A percentile compares a stretch with the other conserved stretches of the same genome.
Evolutionary conservation across 2,113 vertebrate genomes (phyloP).

Genomic region (Drymodes brunneopygia): DNA sequence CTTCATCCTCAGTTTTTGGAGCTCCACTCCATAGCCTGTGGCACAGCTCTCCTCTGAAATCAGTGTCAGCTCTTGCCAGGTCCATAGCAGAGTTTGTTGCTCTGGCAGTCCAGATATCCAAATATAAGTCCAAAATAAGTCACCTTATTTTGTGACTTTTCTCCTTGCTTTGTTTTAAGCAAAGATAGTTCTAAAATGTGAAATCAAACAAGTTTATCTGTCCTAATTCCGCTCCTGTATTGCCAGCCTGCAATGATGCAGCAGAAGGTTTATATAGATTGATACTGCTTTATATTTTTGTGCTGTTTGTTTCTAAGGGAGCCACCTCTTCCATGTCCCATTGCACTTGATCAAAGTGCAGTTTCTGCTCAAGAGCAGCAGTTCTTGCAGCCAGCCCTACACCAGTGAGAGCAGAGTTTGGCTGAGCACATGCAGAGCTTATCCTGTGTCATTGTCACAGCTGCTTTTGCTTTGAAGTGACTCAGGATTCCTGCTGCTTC

Average conservation of each 20-base stretch:
- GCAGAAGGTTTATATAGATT: not conserved
- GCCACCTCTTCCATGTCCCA: not conserved
- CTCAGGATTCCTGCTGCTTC: not conserved
- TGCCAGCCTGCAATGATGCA: not conserved
- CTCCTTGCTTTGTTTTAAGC: not conserved
- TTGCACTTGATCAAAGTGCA: not conserved
- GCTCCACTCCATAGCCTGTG: not conserved
- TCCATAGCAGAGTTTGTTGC: not conserved
- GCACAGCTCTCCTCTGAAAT: not conserved
- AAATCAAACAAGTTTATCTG: not conserved
- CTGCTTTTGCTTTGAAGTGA: not conserved
- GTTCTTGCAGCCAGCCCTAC: not conserved
- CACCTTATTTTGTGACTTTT: not conserved
- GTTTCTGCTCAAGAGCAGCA: not conserved
- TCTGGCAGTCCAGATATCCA: not conserved
- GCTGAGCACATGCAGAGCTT: not conserved
- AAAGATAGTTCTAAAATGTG: not conserved
- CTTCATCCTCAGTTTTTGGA: not conserved
- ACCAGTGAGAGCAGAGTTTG: not conserved
- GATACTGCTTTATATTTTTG: not conserved
- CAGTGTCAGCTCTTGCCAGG: not conserved
- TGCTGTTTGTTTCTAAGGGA: not conserved
- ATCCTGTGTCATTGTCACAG: not conserved
- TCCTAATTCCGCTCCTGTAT: not conserved
- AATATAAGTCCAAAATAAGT: too few species aligned